Conservation (phyloP, 2,888 invertebrate genomes). For the Pterostichus madidus region DNA sequence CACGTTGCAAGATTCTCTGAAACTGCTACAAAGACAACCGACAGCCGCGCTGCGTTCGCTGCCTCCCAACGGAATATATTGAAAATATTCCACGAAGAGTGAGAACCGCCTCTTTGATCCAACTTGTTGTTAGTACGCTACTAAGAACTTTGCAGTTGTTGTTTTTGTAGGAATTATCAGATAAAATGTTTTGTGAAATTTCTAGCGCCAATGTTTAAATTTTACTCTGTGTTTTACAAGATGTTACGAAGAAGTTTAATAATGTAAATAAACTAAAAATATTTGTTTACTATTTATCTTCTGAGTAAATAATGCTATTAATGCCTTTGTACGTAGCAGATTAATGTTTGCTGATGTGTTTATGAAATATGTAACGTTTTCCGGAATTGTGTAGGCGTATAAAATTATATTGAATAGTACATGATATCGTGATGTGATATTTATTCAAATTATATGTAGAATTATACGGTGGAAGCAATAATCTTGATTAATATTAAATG, state of each 20-base stretch:
- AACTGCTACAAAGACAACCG: background rate
- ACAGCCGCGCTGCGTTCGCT: background rate
- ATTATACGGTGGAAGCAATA: too few relatives aligned
- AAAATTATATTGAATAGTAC: too few relatives aligned
- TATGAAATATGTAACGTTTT: constrained; percentile 12
- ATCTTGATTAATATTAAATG: too few relatives aligned
- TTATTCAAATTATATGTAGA: background rate
- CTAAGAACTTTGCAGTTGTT: background rate
- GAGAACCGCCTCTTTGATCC: background rate
- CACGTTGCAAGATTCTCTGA: constrained; percentile 37
- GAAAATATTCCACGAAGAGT: constrained; percentile 1
- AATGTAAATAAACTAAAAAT: constrained; percentile 35
- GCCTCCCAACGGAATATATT: background rate
- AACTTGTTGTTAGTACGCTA: background rate
- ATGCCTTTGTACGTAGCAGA: constrained; percentile 23
- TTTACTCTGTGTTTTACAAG: too few relatives aligned
- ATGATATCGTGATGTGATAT: background rate
- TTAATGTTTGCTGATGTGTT: constrained; percentile 24
- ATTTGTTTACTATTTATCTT: constrained; percentile 45
- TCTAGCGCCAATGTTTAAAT: background rate
- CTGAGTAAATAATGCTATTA: constrained; percentile 7
- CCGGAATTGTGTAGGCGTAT: background rate
- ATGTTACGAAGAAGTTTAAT: background rate
- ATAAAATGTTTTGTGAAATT: background rate
- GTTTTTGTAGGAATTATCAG: constrained; percentile 11